Percentiles rank a stretch among this genome's conserved stretches.
Conservation (phyloP, 2,797 vertebrate species). For the Sebastiscus tertius region DNA sequence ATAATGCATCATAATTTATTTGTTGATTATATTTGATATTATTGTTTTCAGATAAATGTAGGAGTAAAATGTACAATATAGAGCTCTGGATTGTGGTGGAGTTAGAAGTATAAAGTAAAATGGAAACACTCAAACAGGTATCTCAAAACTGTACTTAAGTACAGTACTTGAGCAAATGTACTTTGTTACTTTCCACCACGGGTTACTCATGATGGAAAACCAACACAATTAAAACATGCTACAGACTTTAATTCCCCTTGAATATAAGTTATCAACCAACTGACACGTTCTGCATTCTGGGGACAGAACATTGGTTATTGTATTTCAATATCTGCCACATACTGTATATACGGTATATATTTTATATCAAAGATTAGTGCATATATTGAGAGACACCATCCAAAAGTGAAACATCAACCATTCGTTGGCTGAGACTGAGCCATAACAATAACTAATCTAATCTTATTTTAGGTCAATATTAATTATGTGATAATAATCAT, state of each 20-base stretch:
- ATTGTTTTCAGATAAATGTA: neutral
- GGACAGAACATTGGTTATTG: neutral
- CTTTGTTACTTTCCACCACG: neutral
- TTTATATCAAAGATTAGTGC: neutral
- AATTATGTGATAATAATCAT: neutral
- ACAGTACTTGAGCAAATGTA: rapidly evolving
- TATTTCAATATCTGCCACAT: neutral
- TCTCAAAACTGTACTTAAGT: neutral
- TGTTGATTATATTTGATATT: neutral
- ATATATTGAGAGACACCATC: neutral
- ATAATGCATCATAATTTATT: neutral
- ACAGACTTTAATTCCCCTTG: neutral
- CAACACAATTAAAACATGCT: neutral
- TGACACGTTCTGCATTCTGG: neutral
- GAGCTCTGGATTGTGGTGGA: too few species aligned
- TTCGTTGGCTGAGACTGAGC: neutral
- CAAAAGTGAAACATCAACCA: neutral
- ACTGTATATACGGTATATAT: neutral
- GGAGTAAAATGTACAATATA: neutral
- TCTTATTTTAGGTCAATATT: too few species aligned
- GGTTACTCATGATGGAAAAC: neutral
- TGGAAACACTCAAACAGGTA: neutral
- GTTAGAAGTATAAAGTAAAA: neutral
- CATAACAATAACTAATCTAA: neutral
- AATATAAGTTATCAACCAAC: neutral